phyloP scores from a whole-genome alignment of 2,888 invertebrate species.

The Hartigia nigra region DNA sequence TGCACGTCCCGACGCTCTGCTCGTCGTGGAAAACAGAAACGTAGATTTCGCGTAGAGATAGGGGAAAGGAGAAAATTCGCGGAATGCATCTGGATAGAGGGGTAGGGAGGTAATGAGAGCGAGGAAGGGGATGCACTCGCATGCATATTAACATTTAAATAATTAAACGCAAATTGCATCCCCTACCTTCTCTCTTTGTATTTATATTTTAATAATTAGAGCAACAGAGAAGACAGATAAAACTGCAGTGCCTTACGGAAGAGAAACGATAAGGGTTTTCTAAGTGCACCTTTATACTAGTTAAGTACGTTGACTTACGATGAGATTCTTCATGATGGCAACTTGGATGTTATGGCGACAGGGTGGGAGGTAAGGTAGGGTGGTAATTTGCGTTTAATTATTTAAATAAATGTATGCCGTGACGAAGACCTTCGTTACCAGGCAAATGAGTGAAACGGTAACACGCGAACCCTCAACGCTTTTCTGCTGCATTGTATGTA shows the following conservation, averaged over 20 bases:
- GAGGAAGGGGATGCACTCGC: too few species aligned
- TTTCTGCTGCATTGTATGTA: not conserved
- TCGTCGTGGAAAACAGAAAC: not conserved
- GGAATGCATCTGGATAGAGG: not conserved
- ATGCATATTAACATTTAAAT: too few species aligned
- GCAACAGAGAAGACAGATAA: not conserved
- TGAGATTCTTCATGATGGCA: not conserved
- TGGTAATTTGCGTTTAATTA: constrained; percentile 58
- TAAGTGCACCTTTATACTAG: not conserved
- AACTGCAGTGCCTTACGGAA: not conserved
- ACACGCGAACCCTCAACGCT: constrained; percentile 43
- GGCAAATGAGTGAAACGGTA: constrained; percentile 60
- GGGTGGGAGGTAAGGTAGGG: not conserved
- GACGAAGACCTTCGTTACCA: constrained; percentile 57
- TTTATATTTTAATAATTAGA: not conserved
- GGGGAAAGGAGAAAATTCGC: not conserved
- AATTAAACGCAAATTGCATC: too few species aligned
- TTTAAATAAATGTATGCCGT: constrained; percentile 60
- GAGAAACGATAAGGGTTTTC: not conserved
- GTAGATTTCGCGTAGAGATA: not conserved
- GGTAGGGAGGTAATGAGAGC: too few species aligned
- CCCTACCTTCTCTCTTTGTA: not conserved
- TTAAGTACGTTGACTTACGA: not conserved
- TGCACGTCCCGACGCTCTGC: not conserved
- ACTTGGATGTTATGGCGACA: not conserved